phyloP scores from a whole-genome alignment of 2,113 vertebrate genomes.

The Calidris pygmaea region DNA sequence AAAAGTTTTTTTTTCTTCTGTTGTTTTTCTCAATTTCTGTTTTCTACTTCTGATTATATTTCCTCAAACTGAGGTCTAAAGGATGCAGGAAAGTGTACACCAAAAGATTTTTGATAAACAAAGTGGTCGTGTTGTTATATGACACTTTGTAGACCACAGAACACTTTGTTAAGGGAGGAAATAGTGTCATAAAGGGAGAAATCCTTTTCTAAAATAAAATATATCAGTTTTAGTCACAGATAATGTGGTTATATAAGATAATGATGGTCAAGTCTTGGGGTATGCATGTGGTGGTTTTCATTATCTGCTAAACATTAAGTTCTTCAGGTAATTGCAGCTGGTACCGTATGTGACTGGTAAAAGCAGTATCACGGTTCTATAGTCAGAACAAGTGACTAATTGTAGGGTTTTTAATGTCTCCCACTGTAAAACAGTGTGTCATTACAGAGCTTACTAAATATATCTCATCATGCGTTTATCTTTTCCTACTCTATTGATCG shows the following conservation, averaged over 20 bases:
- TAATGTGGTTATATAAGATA: not conserved
- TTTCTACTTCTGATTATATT: not conserved
- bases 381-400: slow-evolving; percentile 24
- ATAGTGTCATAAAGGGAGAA: not conserved
- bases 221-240: not conserved
- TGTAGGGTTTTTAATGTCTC: slow-evolving; percentile 2
- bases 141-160: not conserved
- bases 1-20: not conserved
- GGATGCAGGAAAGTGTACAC: not conserved
- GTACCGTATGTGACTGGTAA: not conserved
- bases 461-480: not conserved
- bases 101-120: not conserved
- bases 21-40: not conserved
- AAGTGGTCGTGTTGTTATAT: too few species aligned
- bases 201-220: not conserved
- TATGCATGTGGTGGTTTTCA: not conserved
- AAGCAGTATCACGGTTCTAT: not conserved
- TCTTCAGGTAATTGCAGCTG: not conserved
- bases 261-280: not conserved
- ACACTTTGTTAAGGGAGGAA: not conserved
- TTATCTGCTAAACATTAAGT: not conserved
- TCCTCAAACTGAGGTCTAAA: not conserved
- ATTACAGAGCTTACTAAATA: slow-evolving; percentile 38
- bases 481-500: slow-evolving; percentile 8
- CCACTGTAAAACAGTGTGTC: not conserved